A percentile compares a stretch with the other conserved stretches of the same genome.
phyloP scores from a whole-genome alignment of 2,113 vertebrate genomes.

The Balaenoptera acutorostrata region DNA sequence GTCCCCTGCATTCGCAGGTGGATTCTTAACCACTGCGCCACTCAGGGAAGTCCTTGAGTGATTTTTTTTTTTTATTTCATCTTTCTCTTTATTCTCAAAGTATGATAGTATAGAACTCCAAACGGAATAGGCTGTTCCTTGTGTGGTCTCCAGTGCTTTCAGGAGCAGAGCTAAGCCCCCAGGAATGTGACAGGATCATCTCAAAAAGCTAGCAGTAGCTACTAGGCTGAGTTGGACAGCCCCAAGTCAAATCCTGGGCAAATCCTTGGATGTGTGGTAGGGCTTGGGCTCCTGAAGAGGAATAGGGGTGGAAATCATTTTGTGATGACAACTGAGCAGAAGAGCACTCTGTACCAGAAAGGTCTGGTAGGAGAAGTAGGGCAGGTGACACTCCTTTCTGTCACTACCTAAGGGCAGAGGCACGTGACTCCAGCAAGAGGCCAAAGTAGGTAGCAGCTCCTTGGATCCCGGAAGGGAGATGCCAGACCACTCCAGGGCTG shows the following conservation, averaged over 20 bases:
- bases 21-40: too few species aligned
- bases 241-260: neutral
- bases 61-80: neutral
- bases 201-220: neutral
- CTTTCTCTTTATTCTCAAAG: slow-evolving; percentile 58
- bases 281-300: neutral
- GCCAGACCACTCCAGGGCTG: neutral
- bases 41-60: too few species aligned
- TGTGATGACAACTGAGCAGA: neutral
- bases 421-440: neutral
- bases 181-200: neutral
- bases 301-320: neutral
- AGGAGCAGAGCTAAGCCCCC: neutral
- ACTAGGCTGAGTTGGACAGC: neutral
- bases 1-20: too few species aligned
- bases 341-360: neutral
- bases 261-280: neutral
- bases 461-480: neutral
- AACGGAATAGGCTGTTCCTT: neutral
- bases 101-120: neutral
- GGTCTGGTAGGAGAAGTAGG: neutral
- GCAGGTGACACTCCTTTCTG: neutral
- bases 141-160: neutral
- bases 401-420: neutral
- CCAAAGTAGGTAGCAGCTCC: neutral